Conservation (phyloP, 2,113 vertebrate species). For the Crotalus tigris region DNA sequence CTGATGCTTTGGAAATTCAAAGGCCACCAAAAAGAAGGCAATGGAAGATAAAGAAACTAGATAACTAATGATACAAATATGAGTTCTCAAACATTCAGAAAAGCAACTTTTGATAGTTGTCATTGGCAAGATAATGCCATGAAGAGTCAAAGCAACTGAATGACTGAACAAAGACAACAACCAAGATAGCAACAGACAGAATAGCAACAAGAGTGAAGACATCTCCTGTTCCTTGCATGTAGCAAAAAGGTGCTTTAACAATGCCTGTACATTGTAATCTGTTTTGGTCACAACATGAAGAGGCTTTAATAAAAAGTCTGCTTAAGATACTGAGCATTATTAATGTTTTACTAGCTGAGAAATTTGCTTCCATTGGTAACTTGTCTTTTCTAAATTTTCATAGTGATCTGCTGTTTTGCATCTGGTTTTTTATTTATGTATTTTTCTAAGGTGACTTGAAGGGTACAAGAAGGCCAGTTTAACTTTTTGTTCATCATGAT, state of each 20-base stretch:
- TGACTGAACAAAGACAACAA: background rate
- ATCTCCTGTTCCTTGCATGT: background rate
- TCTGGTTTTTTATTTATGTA: slow-evolving; percentile 59
- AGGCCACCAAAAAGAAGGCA: background rate
- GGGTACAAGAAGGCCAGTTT: slow-evolving; percentile 62
- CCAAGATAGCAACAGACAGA: background rate
- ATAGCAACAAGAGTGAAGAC: background rate
- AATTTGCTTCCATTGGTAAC: slow-evolving; percentile 27
- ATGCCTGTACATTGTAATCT: background rate
- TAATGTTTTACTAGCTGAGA: slow-evolving; percentile 29
- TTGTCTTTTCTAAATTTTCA: slow-evolving; percentile 46
- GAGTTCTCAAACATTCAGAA: background rate
- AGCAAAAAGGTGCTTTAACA: background rate
- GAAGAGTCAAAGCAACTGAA: background rate
- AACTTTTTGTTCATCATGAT: slow-evolving; percentile 71
- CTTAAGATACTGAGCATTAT: slow-evolving; percentile 2
- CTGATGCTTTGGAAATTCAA: background rate
- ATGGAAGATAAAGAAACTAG: background rate
- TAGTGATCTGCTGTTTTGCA: slow-evolving; percentile 38
- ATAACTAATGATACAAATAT: background rate
- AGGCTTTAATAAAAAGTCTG: background rate
- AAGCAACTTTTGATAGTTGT: background rate
- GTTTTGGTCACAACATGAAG: background rate
- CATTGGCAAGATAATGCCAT: background rate
- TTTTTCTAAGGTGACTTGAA: slow-evolving; percentile 63